A percentile compares a stretch with the other conserved stretches of the same genome.
Evolutionary conservation across 2,888 invertebrate genomes (phyloP).

Genomic region (Acheta domesticus): DNA sequence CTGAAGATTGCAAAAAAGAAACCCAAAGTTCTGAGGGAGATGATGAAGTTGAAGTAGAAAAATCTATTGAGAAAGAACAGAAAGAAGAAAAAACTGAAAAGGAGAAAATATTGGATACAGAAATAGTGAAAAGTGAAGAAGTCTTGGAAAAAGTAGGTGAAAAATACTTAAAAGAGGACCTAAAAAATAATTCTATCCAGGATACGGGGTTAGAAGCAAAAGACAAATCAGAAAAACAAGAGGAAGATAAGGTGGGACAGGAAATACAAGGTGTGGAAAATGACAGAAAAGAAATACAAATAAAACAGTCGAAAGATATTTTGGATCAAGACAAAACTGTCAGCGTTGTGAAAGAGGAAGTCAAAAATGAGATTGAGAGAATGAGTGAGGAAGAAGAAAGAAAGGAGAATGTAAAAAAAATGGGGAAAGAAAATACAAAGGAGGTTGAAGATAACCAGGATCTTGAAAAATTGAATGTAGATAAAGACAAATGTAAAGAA

Average conservation of each 20-base stretch:
- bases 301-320: too few species aligned
- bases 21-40: slow-evolving; percentile 20
- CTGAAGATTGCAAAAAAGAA: slow-evolving; percentile 44
- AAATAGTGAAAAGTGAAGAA: slow-evolving; percentile 24
- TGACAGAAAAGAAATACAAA: background rate
- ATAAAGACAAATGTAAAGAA: background rate
- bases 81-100: background rate
- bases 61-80: background rate
- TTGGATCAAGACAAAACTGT: background rate
- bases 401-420: background rate
- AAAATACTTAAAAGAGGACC: background rate
- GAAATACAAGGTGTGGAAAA: background rate
- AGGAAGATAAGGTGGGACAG: background rate
- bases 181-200: too few species aligned
- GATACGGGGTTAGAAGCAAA: too few species aligned
- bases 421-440: background rate
- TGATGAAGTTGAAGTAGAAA: slow-evolving; percentile 24
- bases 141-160: slow-evolving; percentile 22
- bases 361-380: background rate
- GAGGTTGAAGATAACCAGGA: background rate
- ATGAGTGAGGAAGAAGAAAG: background rate
- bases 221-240: too few species aligned
- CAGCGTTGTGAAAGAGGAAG: background rate
- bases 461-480: background rate
- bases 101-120: slow-evolving; percentile 18